Base-by-base conservation (phyloP, 2,888 invertebrate genomes). In the Patella caerulea region DNA sequence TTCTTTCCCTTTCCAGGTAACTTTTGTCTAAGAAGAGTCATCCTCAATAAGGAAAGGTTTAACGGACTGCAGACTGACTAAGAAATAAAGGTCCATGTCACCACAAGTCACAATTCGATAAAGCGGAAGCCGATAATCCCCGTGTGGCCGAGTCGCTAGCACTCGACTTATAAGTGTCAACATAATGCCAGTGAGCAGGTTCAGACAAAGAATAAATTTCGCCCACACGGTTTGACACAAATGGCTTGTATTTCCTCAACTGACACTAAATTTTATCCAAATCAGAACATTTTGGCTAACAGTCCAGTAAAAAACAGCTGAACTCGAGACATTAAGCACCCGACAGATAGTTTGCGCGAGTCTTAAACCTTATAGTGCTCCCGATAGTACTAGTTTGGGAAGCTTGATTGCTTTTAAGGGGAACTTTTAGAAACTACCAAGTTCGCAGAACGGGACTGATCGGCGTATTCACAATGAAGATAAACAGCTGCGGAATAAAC, bases 151-250 rank as follows among this genome's bases (percentile, higher is more conserved):
- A 19, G 19, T 59, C 59, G 19, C 59, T 59, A 59, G 59, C 17
- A 19, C 1, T 59, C 19, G 19, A 17, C 14, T 59, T 19, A 24
- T 24, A 24, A 59, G 59, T 59, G 59, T 17, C n/a, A n/a, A 59
- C 59, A 59, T 59, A 59, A n/a, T 19, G 5, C 59, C 59, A 59
- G n/a, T 59, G 59, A 5, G 19, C 19, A 15, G 59, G 59, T 19
- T 59, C 59, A 17, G 59, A 59, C 59, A 59, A 59, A 19, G 59
- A n/a, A 19, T 59, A 19, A 59, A 59, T 59, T 59, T 59, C 59
- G 19, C 59, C 15, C n/a, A 59, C 59, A 19, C 59, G 17, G 19
- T 59, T 59, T 12, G 59, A 7, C 17, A 19, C 59, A 17, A 59
- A 59, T 19, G 59, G 59, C 19, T 59, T 59, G 19, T 59, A 59